phyloP scores from a whole-genome alignment of 2,113 vertebrate genomes.

The Thamnophis sirtalis region DNA sequence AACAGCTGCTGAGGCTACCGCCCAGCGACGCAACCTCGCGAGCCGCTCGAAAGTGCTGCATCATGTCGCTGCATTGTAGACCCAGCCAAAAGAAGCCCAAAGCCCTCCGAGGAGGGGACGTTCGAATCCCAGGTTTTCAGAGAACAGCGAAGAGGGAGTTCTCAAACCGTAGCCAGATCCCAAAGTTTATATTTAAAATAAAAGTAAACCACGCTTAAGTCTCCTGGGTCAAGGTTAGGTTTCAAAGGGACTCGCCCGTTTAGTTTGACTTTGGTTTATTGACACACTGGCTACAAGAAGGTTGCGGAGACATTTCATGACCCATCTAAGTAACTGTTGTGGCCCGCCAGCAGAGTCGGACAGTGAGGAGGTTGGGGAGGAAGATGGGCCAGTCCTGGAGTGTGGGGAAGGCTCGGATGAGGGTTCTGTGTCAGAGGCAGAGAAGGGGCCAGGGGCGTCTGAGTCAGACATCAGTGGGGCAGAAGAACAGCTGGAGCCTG shows the following conservation, averaged over 20 bases:
- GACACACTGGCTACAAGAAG: background rate
- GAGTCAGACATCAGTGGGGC: no score
- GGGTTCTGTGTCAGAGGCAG: no score
- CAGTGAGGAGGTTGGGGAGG: no score
- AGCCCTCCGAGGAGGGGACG: accelerated
- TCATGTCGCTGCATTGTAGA: background rate
- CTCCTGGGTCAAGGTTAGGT: background rate
- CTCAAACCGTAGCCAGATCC: background rate
- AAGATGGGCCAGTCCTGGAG: no score
- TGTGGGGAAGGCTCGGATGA: no score
- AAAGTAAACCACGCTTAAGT: background rate
- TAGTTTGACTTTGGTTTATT: background rate
- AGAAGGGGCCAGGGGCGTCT: no score
- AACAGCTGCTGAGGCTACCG: background rate
- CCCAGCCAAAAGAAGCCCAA: background rate
- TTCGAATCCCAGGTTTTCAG: background rate
- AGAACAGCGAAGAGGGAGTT: background rate
- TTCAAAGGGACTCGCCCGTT: background rate
- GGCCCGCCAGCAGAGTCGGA: no score
- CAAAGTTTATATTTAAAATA: background rate
- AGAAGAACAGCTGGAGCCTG: no score
- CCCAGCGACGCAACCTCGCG: background rate
- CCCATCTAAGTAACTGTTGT: background rate
- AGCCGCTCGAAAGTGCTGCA: background rate
- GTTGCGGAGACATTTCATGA: background rate